Percentiles rank a stretch among this genome's conserved stretches.
Evolutionary conservation across 1,140 invertebrate genomes (phyloP).

Genomic region (Uloborus diversus): DNA sequence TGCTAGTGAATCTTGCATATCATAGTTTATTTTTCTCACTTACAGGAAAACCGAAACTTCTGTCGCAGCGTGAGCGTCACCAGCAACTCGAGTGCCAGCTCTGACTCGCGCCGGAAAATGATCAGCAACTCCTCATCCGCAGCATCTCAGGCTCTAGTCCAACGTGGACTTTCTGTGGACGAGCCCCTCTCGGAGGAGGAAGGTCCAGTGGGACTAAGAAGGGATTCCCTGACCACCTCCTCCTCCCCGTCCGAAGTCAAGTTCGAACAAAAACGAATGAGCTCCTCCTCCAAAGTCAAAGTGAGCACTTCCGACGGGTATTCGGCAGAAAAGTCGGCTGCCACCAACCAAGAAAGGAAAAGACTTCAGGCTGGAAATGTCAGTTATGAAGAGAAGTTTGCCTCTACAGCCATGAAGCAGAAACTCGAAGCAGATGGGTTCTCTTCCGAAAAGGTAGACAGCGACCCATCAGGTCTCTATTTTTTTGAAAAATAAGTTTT

Average conservation of each 20-base stretch:
- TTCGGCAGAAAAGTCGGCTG: slow-evolving; percentile 76
- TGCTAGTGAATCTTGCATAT: too few species aligned
- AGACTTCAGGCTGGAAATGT: slow-evolving; percentile 80
- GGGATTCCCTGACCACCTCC: neutral
- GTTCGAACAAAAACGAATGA: slow-evolving; percentile 80
- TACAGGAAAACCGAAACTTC: slow-evolving; percentile 55
- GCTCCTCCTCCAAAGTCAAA: slow-evolving; percentile 81
- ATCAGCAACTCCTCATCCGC: slow-evolving; percentile 9
- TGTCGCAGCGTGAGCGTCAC: slow-evolving; percentile 55
- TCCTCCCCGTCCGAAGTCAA: slow-evolving; percentile 72
- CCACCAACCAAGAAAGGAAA: slow-evolving; percentile 45
- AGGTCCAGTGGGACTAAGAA: too few species aligned
- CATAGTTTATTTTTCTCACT: neutral
- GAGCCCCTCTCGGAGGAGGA: slow-evolving; percentile 33
- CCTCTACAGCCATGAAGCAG: slow-evolving; percentile 69
- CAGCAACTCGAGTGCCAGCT: slow-evolving; percentile 47
- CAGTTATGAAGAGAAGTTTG: slow-evolving; percentile 78
- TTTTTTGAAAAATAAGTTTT: too few species aligned
- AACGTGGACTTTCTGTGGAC: slow-evolving; percentile 12
- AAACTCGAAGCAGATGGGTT: slow-evolving; percentile 79
- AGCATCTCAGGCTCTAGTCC: neutral
- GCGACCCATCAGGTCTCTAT: too few species aligned
- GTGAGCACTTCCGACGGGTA: slow-evolving; percentile 73
- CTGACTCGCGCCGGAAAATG: slow-evolving; percentile 41
- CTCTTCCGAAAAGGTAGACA: slow-evolving; percentile 76